A percentile compares a stretch with the other conserved stretches of the same genome.
phyloP scores from a whole-genome alignment of 2,888 invertebrate genomes.

The Tiliacea citrago region DNA sequence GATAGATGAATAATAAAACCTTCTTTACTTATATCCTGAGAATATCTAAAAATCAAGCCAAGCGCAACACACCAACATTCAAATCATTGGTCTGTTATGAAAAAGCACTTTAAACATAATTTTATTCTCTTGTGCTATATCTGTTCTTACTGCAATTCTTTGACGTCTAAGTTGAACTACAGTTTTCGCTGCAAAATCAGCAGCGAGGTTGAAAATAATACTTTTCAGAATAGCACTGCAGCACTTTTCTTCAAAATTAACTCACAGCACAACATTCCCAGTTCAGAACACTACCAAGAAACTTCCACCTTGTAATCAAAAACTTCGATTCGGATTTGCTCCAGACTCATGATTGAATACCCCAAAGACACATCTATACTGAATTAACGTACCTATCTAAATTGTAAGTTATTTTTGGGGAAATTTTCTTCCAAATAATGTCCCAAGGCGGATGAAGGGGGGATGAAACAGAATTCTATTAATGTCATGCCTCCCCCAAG shows the following conservation, averaged over 20 bases:
- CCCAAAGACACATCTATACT: slow-evolving; percentile 40
- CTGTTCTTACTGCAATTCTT: background rate
- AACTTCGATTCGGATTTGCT: slow-evolving; percentile 26
- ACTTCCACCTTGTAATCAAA: slow-evolving; percentile 29
- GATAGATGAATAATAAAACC: background rate
- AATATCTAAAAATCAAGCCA: background rate
- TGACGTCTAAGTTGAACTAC: too few species aligned
- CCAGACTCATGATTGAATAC: slow-evolving; percentile 41
- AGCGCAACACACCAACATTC: background rate
- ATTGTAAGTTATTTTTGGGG: slow-evolving; percentile 66
- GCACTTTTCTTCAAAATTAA: background rate
- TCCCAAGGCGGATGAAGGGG: slow-evolving; percentile 69
- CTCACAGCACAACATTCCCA: background rate
- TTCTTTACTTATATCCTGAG: background rate
- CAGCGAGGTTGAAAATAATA: background rate
- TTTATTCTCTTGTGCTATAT: background rate
- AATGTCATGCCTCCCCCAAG: slow-evolving; percentile 70
- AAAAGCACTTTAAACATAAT: background rate
- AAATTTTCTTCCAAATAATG: slow-evolving; percentile 70
- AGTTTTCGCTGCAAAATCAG: background rate
- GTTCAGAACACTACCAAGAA: background rate
- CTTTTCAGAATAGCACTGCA: background rate
- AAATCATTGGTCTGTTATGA: background rate
- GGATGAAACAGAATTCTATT: slow-evolving; percentile 79
- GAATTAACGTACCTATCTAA: slow-evolving; percentile 58